phyloP scores from a whole-genome alignment of 2,797 vertebrate species.

The Holocentrus rufus region DNA sequence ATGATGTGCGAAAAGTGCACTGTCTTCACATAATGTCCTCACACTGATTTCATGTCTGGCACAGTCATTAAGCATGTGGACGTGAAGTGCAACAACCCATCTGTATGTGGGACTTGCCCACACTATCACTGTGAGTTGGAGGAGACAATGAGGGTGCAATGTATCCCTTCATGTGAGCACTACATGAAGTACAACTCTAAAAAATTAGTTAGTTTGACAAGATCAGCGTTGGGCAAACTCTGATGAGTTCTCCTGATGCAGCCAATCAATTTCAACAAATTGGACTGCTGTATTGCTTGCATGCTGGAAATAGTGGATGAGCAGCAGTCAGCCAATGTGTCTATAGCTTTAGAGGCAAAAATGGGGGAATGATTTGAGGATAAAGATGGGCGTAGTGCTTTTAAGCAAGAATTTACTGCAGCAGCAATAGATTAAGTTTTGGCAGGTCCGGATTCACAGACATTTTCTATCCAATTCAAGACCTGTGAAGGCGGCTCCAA shows the following conservation, averaged over 20 bases:
- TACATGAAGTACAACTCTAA: no score
- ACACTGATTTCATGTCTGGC: constrained; percentile 17
- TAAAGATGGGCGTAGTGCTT: constrained; percentile 7
- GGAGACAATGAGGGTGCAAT: background rate
- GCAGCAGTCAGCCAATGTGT: constrained; percentile 22
- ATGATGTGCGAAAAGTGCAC: constrained; percentile 10
- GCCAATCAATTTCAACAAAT: constrained; percentile 13
- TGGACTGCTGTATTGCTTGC: background rate
- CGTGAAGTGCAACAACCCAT: background rate
- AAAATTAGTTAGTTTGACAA: no score
- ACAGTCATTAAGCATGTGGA: constrained; percentile 17
- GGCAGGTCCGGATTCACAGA: background rate
- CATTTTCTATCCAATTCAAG: background rate
- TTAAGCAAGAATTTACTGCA: background rate
- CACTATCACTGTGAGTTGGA: background rate
- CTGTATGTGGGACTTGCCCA: constrained; percentile 21
- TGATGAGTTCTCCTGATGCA: background rate
- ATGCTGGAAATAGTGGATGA: constrained; percentile 26
- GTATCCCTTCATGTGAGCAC: no score
- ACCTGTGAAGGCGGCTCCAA: constrained; percentile 6
- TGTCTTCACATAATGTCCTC: constrained; percentile 7
- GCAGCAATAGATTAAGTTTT: background rate
- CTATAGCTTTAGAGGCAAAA: background rate
- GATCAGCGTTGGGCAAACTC: no score
- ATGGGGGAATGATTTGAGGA: constrained; percentile 21